Conservation (phyloP, 1,140 invertebrate species). For the Hormaphis cornu region DNA sequence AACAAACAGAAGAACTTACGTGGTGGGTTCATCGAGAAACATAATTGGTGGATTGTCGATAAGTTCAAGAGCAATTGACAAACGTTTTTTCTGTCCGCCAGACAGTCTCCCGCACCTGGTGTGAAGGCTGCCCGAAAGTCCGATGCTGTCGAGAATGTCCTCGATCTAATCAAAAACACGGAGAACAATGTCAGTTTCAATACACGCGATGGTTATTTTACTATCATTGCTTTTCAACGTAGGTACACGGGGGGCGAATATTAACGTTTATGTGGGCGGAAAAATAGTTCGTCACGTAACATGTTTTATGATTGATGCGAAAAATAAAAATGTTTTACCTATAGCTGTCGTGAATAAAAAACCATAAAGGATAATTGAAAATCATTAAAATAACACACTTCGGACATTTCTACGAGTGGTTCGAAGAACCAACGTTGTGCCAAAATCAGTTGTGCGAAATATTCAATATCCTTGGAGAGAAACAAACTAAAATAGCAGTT, state of each 20-base stretch:
- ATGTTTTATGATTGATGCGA: not conserved
- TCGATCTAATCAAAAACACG: conserved; percentile 50
- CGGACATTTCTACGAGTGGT: not conserved
- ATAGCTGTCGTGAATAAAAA: not conserved
- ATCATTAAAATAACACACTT: not conserved
- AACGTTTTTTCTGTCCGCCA: conserved; percentile 80
- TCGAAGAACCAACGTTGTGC: not conserved
- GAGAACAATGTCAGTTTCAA: conserved; percentile 19
- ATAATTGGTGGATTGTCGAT: conserved; percentile 83
- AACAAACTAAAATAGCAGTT: not conserved
- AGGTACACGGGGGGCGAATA: not conserved
- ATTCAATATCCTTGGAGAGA: not conserved
- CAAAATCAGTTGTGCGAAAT: not conserved
- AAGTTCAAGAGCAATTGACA: conserved; percentile 82
- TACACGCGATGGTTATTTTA: conserved; percentile 10
- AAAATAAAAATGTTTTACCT: not conserved
- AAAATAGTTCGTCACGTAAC: not conserved
- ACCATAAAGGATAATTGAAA: not conserved
- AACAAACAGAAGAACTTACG: conserved; percentile 36
- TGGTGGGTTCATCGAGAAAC: conserved; percentile 69
- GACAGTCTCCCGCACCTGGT: conserved; percentile 70
- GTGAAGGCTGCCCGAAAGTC: conserved; percentile 55
- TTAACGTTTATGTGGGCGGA: not conserved
- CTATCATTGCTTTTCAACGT: not conserved
- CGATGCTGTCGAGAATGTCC: conserved; percentile 60